These are phyloP conservation scores for Oreortyx pictus DNA, from an alignment of 2,797 vertebrate genomes.

Conservation along the genomic window DNA sequence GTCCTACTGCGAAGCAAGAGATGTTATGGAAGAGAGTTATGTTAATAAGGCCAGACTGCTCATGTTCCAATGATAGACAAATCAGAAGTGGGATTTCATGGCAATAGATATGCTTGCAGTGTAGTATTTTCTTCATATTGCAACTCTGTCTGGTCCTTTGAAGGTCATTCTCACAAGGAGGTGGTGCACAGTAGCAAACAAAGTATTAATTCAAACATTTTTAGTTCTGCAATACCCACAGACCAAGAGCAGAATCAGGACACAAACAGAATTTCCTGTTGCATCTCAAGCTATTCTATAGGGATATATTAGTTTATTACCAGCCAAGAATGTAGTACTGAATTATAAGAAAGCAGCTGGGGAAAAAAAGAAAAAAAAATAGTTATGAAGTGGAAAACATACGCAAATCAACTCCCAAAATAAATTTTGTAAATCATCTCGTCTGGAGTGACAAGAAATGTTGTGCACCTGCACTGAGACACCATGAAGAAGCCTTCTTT, in stretches of 20 bases:
- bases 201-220: conserved; percentile 24
- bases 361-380: background rate
- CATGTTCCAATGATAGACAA: background rate
- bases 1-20: conserved; percentile 26
- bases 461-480: background rate
- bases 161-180: background rate
- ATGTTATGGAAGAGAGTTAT: conserved; percentile 4
- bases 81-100: background rate
- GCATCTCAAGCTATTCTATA: background rate
- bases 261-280: background rate
- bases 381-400: background rate
- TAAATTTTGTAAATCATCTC: background rate
- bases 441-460: background rate
- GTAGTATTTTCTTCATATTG: background rate
- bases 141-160: background rate
- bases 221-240: background rate
- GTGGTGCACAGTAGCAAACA: background rate
- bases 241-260: conserved; percentile 1
- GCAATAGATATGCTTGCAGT: background rate
- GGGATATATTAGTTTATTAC: background rate
- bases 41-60: conserved; percentile 8
- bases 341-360: background rate
- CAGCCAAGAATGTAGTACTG: background rate
- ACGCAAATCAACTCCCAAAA: background rate
- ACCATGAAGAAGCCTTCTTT: background rate